phyloP scores from a whole-genome alignment of 1,140 invertebrate species.

The Rhopalosiphum maidis region DNA sequence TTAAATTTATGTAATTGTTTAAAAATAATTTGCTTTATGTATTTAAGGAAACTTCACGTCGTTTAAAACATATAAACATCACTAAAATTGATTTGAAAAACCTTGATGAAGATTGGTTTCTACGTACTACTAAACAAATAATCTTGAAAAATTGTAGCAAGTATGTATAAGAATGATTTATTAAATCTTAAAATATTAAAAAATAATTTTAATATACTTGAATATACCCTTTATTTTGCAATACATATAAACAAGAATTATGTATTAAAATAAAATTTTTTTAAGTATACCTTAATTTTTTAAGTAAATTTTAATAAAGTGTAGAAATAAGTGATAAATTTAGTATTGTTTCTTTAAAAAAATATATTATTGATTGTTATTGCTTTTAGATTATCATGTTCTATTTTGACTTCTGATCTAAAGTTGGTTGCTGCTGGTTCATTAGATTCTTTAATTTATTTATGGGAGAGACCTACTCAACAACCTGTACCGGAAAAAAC shows the following conservation, averaged over 20 bases:
- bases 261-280: neutral
- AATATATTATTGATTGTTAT: neutral
- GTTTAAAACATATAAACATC: neutral
- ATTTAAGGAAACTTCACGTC: neutral
- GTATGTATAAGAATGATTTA: neutral
- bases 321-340: too few relatives aligned
- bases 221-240: neutral
- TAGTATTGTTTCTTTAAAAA: neutral
- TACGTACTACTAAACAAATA: neutral
- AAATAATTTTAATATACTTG: neutral
- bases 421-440: constrained; percentile 27
- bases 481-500: neutral
- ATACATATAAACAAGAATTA: neutral
- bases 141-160: constrained; percentile 12
- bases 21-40: neutral
- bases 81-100: constrained; percentile 43
- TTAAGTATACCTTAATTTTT: neutral
- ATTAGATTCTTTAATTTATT: constrained; percentile 40
- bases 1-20: neutral
- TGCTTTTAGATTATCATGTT: constrained; percentile 29
- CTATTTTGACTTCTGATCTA: constrained; percentile 6
- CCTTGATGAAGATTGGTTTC: neutral
- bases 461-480: constrained; percentile 19
- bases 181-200: neutral
- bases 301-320: too few relatives aligned